Evolutionary conservation across 2,113 vertebrate species (phyloP).

Genomic region (Bothrops jararaca): DNA sequence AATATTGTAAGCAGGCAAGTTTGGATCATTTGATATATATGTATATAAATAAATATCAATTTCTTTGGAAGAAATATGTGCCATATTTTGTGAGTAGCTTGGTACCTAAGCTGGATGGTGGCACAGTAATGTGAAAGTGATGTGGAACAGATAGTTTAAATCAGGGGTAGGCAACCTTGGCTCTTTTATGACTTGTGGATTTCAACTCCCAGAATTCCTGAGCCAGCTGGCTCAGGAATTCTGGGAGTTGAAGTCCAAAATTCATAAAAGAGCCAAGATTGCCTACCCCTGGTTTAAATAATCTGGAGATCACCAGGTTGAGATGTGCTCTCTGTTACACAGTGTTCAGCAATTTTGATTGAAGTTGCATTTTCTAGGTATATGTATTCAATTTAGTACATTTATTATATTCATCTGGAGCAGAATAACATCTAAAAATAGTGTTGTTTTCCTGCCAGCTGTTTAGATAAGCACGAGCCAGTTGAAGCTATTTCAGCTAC

Average conservation of each 20-base stretch:
- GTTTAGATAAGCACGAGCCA: background rate
- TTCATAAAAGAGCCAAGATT: no score
- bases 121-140: background rate
- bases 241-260: no score
- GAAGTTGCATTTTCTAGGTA: background rate
- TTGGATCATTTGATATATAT: background rate
- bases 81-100: background rate
- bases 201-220: no score
- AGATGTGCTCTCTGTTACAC: background rate
- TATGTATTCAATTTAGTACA: background rate
- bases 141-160: background rate
- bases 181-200: no score
- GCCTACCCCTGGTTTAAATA: background rate
- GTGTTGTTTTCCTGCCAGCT: background rate
- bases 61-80: background rate
- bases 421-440: background rate
- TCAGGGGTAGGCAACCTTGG: no score
- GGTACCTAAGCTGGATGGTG: background rate
- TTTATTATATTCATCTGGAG: background rate
- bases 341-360: background rate
- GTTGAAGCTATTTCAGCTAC: background rate
- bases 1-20: background rate
- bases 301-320: background rate
- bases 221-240: no score
- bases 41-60: background rate